Evolutionary conservation across 1,140 invertebrate genomes (phyloP).

Genomic region (Drosophila biarmipes): DNA sequence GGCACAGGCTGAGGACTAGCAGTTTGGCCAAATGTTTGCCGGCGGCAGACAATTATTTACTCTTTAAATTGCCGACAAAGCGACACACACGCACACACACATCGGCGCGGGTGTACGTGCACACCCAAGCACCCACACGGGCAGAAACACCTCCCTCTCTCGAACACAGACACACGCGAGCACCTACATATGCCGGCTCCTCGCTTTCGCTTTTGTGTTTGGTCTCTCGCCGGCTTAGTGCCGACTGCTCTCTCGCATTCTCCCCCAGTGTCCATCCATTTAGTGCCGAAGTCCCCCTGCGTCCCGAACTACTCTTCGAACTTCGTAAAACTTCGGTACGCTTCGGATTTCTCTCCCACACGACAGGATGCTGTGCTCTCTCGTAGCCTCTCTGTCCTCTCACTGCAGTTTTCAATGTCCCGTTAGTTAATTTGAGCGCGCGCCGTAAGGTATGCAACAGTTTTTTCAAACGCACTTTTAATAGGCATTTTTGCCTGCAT

Average conservation of each 20-base stretch:
- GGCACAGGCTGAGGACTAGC: conserved; percentile 39
- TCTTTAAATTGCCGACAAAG: conserved; percentile 70
- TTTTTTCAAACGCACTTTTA: conserved; percentile 72
- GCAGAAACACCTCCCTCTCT: conserved; percentile 12
- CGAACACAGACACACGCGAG: conserved; percentile 9
- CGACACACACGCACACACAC: conserved; percentile 27
- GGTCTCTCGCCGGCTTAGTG: conserved; percentile 52
- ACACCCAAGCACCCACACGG: conserved; percentile 8
- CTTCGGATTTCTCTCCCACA: conserved; percentile 14
- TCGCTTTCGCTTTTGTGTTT: conserved; percentile 81
- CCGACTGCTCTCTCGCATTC: conserved; percentile 2
- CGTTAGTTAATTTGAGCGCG: conserved; percentile 62
- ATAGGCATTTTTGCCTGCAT: conserved; percentile 55
- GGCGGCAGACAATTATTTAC: conserved; percentile 62
- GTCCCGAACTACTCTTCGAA: background rate
- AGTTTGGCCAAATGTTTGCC: conserved; percentile 59
- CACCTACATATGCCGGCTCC: conserved; percentile 41
- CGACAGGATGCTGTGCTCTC: conserved; percentile 27
- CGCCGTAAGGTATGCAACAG: conserved; percentile 76
- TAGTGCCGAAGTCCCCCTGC: background rate
- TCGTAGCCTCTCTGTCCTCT: conserved; percentile 3
- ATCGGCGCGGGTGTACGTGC: conserved; percentile 5
- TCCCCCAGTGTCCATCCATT: background rate
- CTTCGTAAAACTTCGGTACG: background rate
- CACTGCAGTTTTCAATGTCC: conserved; percentile 23